A percentile compares a stretch with the other conserved stretches of the same genome.
Evolutionary conservation across 2,888 invertebrate species (phyloP).

Genomic region (Aethes cnicana): DNA sequence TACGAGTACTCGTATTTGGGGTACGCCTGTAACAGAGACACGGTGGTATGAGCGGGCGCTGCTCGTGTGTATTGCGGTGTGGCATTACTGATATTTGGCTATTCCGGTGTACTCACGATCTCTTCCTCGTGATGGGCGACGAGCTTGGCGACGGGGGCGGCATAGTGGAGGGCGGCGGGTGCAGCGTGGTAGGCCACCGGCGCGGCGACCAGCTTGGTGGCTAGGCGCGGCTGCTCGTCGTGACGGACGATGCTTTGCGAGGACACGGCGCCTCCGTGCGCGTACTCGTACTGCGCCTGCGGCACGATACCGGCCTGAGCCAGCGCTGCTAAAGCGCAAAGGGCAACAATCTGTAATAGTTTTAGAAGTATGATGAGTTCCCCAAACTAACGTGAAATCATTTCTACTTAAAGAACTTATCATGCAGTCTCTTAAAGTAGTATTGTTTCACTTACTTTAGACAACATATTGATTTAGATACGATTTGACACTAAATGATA

Average conservation of each 20-base stretch:
- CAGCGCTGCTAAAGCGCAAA: conserved; percentile 46
- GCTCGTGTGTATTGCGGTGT: too few species aligned
- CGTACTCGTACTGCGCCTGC: conserved; percentile 61
- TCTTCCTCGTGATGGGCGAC: conserved; percentile 51
- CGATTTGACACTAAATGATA: conserved; percentile 30
- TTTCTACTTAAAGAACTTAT: not conserved
- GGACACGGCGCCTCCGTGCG: conserved; percentile 53
- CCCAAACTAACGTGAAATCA: too few species aligned
- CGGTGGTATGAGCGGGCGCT: too few species aligned
- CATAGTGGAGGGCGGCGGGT: conserved; percentile 35
- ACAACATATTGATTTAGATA: conserved; percentile 37
- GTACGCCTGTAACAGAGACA: too few species aligned
- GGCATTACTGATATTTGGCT: too few species aligned
- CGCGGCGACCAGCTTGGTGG: conserved; percentile 20
- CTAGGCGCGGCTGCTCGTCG: conserved; percentile 50
- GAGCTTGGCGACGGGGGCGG: conserved; percentile 36
- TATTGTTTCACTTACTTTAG: conserved; percentile 38
- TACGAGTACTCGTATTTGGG: too few species aligned
- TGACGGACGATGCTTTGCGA: conserved; percentile 63
- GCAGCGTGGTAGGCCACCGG: conserved; percentile 38
- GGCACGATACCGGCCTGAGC: conserved; percentile 48
- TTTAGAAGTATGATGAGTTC: too few species aligned
- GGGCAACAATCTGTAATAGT: conserved; percentile 44
- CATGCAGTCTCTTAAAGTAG: conserved; percentile 5
- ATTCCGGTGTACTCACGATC: conserved; percentile 46